Evolutionary conservation across 2,888 invertebrate species (phyloP), one percentile per base, ranked within the genome.

Genomic region (Cryptops parisi): DNA sequence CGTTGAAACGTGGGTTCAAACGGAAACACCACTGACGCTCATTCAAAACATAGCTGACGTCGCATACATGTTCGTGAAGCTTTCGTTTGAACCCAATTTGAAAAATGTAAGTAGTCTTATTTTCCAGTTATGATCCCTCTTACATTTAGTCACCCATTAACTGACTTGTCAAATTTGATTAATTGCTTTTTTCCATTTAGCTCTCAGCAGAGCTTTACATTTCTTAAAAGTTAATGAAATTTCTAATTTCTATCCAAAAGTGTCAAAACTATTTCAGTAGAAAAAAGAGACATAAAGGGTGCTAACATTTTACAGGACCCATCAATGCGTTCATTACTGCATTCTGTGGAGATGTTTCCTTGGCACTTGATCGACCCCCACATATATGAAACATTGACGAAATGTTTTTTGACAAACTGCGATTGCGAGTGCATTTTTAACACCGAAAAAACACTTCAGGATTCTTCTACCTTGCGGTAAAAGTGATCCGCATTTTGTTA

Each of bases 331-430:
- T 22, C 9, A 21, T 62, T 81, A 44, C 67, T 82, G 23, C 70
- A 74, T 39, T 77, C 80, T 58, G 76, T 79, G 2, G 75, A 78
- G 55, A 70, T 71, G 54, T 80, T 78, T 65, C 74, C 78, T 1
- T 83, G 83, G 83, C 71, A 76, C 56, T 64, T 77, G 39, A 69
- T 82, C 2, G 80, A 80, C 55, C 74, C 77, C 15, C 64, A 67
- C 22, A 72, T 75, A 27, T 77, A 79, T 61, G 79, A 82, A 62
- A 75, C 77, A 53, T 74, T 82, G 33, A 73, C 81, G 60, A 80
- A 81, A 64, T 84, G 84, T 83, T 80, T 81, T 60, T 76, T 83
- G 6, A 78, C 79, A 73, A 79, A 79, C 56, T 79, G 79, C 61
- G 82, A 84, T 67, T 78, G 82, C 0, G 70, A 75, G 50, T 80